phyloP scores from a whole-genome alignment of 2,888 invertebrate species.

The Apamea epomidion region DNA sequence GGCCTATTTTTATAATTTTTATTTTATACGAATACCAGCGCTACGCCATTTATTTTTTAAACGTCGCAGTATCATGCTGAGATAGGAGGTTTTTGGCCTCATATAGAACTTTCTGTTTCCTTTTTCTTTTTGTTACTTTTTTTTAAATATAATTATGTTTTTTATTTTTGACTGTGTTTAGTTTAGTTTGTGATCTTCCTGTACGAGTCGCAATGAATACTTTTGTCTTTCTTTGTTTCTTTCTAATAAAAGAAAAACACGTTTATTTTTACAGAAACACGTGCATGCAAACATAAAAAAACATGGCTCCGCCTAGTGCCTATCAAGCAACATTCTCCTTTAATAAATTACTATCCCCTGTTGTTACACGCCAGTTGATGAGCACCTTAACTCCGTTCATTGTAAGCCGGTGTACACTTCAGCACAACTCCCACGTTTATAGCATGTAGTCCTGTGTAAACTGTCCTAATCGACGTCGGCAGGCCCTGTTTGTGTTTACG shows the following conservation, averaged over 20 bases:
- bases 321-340: not conserved
- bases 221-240: too few species aligned
- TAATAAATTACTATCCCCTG: not conserved
- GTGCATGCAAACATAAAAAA: not conserved
- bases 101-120: too few species aligned
- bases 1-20: not conserved
- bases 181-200: too few species aligned
- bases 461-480: not conserved
- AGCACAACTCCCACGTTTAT: slow-evolving; percentile 4
- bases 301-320: not conserved
- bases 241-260: not conserved
- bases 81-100: too few species aligned
- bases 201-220: too few species aligned
- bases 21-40: too few species aligned
- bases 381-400: slow-evolving; percentile 2
- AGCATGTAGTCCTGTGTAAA: slow-evolving; percentile 7
- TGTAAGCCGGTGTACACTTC: not conserved
- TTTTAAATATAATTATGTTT: too few species aligned
- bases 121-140: too few species aligned
- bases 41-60: too few species aligned
- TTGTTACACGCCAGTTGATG: slow-evolving; percentile 2
- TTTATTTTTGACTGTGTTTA: too few species aligned
- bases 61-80: too few species aligned
- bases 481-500: slow-evolving; percentile 3
- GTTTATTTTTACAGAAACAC: not conserved